Percentiles rank a stretch among this genome's conserved stretches.
These are phyloP conservation scores for Sanderia malayensis DNA, from an alignment of 30 jellyfish, hydroid and myxozoan species.

Conservation along the genomic window DNA sequence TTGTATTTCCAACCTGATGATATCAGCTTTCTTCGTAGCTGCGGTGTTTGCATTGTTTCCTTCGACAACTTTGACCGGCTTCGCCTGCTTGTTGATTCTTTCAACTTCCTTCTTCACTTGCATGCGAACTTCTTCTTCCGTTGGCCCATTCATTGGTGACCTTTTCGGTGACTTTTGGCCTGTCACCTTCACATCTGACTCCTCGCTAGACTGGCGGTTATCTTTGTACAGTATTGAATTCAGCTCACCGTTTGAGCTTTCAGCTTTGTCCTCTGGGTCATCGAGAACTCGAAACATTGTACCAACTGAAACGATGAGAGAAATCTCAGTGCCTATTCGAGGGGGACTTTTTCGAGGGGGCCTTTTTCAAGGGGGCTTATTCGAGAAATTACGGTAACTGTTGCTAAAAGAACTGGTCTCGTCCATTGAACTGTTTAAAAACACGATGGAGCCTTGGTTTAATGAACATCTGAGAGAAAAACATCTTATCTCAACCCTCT, in stretches of 20 bases:
- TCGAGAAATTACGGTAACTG: too few relatives aligned
- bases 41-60: constrained; percentile 43
- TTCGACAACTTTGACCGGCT: constrained; percentile 43
- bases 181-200: background rate
- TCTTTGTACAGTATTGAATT: constrained; percentile 44
- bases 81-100: constrained; percentile 58
- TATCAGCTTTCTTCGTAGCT: constrained; percentile 48
- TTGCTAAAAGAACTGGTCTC: too few relatives aligned
- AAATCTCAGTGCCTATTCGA: too few relatives aligned
- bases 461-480: too few relatives aligned
- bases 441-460: too few relatives aligned
- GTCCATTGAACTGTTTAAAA: too few relatives aligned
- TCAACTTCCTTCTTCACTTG: constrained; percentile 39
- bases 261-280: constrained; percentile 30
- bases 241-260: constrained; percentile 30
- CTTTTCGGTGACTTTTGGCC: background rate
- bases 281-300: constrained; percentile 61
- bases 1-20: constrained; percentile 38
- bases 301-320: constrained; percentile 43
- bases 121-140: constrained; percentile 23
- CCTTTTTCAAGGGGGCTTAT: too few relatives aligned
- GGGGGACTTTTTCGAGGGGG: too few relatives aligned
- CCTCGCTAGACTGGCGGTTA: background rate
- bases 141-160: constrained; percentile 24
- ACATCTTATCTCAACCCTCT: too few relatives aligned